Evolutionary conservation across 1,140 invertebrate species (phyloP).

Genomic region (Drosophila trapezifrons): DNA sequence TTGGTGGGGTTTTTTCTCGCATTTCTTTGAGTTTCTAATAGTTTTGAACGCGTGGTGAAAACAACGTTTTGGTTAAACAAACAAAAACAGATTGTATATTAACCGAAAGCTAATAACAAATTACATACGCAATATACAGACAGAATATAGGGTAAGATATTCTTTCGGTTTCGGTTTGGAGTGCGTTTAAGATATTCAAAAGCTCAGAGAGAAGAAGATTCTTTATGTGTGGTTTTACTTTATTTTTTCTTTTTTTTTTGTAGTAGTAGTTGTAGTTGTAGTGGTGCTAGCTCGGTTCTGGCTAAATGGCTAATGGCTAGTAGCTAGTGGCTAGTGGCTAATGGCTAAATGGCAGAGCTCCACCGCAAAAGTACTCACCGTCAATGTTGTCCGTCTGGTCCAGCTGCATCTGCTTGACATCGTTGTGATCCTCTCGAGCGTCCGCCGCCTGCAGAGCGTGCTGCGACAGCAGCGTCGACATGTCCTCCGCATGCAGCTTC

Average conservation of each 20-base stretch:
- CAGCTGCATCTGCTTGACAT: constrained; percentile 77
- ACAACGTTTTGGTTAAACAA: constrained; percentile 37
- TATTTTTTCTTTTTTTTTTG: constrained; percentile 4
- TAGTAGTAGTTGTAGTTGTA: constrained; percentile 46
- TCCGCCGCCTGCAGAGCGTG: constrained; percentile 74
- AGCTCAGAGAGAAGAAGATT: constrained; percentile 62
- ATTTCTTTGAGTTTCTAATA: constrained; percentile 46
- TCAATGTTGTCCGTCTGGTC: constrained; percentile 84
- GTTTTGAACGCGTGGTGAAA: constrained; percentile 34
- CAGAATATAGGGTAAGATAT: constrained; percentile 30
- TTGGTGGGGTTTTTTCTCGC: constrained; percentile 29
- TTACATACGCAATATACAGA: constrained; percentile 54
- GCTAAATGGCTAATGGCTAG: constrained; percentile 33
- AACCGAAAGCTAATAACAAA: constrained; percentile 59
- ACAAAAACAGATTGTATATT: constrained; percentile 44
- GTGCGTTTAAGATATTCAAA: constrained; percentile 50
- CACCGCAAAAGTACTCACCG: constrained; percentile 70
- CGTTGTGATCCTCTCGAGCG: constrained; percentile 79
- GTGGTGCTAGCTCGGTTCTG: constrained; percentile 57
- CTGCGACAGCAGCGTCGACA: constrained; percentile 77
- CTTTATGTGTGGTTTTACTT: constrained; percentile 46
- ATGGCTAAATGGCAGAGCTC: constrained; percentile 37
- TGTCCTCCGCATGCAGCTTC: constrained; percentile 80
- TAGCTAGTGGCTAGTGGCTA: constrained; percentile 28
- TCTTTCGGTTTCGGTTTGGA: constrained; percentile 35